Evolutionary conservation across 2,797 vertebrate genomes (phyloP), one percentile per base, ranked within the genome.

Genomic region (Scolopax bukidnonensis): DNA sequence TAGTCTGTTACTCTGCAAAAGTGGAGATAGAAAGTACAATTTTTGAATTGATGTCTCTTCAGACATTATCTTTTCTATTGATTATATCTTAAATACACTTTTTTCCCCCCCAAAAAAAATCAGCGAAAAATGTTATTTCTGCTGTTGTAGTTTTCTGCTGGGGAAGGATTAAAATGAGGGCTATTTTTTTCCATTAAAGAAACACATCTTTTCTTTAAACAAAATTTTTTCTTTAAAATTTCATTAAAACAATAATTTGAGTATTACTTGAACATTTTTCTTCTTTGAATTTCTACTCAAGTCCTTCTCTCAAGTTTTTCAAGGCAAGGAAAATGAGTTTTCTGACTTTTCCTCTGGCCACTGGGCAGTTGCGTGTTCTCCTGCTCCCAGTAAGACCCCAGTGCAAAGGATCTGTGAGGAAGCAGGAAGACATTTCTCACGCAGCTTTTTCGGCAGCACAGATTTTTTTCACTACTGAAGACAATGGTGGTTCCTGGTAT

Each of bases 341-440:
- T 59, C 51, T 61, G 50, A 64, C 45, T n/a, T 68, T 59, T 78
- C 33, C 69, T 95, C 71, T 95, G 89, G 93, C 64, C 65, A 48
- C 32, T 61, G 41, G 23, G 18, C 51, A 70, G 47, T 7, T 51
- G 56, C 27, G 38, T 14, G 60, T 78, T 75, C 18, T 81, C 24
- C 75, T 75, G 27, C 56, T 92, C 28, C 6, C 50, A 14, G 33
- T 40, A 5, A 75, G 45, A 73, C 91, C 64, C 18, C 24, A 30
- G 18, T 45, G n/a, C n/a, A 82, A 80, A 88, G 87, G 41, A 80
- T 75, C 56, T 28, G 7, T 25, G 41, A 96, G 96, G 96, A 97
- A 96, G 85, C 71, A 70, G 84, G 85, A 87, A 38, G 23, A 89
- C 76, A 77, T 96, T 94, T 91, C 90, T 96, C 94, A 89, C 3